phyloP scores from a whole-genome alignment of 2,797 vertebrate genomes.

The Spinibarbus caldwelli region DNA sequence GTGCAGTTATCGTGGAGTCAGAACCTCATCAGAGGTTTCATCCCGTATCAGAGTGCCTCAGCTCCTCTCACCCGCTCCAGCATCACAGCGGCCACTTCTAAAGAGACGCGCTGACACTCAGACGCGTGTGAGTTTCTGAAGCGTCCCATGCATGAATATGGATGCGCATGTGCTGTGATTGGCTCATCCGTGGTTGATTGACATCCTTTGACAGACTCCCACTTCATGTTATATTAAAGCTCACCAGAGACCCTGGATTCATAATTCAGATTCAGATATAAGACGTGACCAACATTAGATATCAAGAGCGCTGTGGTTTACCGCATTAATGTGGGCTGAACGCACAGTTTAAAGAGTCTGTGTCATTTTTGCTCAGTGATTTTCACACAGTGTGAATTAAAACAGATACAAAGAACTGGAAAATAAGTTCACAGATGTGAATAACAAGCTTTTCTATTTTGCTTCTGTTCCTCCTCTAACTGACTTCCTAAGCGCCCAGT shows the following conservation, averaged over 20 bases:
- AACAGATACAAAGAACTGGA: background rate
- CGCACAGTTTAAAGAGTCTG: background rate
- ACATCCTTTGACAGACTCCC: conserved; percentile 70
- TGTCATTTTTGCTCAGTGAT: background rate
- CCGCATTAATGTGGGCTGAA: background rate
- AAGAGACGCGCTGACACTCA: background rate
- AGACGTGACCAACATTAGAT: conserved; percentile 6
- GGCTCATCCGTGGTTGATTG: conserved; percentile 33
- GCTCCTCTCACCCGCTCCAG: background rate
- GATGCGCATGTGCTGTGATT: background rate
- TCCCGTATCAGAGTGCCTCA: background rate
- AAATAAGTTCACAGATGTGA: no score
- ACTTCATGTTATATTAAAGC: conserved; percentile 80
- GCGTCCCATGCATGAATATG: background rate
- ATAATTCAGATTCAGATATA: conserved; percentile 70
- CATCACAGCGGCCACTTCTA: background rate
- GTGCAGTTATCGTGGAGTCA: background rate
- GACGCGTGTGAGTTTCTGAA: background rate
- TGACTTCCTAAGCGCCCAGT: background rate
- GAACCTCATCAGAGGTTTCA: no score
- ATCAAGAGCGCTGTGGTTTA: background rate
- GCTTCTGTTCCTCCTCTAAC: background rate
- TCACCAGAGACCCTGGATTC: conserved; percentile 70
- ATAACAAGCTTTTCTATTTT: background rate
- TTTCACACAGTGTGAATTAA: background rate